phyloP scores from a whole-genome alignment of 2,888 invertebrate species.

The Yponomeuta evonymella region DNA sequence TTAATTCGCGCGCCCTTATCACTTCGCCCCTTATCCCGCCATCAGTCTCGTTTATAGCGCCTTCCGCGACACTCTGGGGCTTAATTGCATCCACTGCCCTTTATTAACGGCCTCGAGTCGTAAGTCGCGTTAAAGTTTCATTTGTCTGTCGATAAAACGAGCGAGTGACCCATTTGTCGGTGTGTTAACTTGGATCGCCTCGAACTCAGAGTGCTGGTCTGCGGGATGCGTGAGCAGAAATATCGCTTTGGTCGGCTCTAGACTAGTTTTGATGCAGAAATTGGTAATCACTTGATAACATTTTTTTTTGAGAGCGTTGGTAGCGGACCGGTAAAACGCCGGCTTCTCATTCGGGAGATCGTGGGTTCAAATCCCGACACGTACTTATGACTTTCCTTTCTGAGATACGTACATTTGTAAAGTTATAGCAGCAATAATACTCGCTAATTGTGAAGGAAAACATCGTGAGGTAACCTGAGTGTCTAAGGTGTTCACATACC shows the following conservation, averaged over 20 bases:
- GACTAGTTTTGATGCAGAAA: too few relatives aligned
- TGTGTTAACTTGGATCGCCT: not conserved
- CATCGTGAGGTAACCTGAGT: too few relatives aligned
- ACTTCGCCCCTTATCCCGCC: not conserved
- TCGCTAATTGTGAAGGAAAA: too few relatives aligned
- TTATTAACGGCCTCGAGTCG: not conserved
- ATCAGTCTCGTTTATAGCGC: not conserved
- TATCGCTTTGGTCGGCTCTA: not conserved
- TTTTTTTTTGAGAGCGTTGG: too few relatives aligned
- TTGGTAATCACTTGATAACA: too few relatives aligned
- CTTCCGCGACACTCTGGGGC: not conserved
- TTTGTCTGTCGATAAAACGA: conserved; percentile 1
- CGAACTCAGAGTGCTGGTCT: not conserved
- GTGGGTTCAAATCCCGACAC: too few relatives aligned
- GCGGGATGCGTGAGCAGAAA: not conserved
- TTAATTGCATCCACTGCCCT: not conserved
- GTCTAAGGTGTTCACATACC: too few relatives aligned
- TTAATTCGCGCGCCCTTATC: not conserved
- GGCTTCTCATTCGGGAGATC: too few relatives aligned
- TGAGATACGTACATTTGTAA: too few relatives aligned
- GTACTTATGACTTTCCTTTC: too few relatives aligned
- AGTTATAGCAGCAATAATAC: too few relatives aligned
- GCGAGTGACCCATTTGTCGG: not conserved
- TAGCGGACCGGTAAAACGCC: too few relatives aligned
- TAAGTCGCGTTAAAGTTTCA: not conserved